Percentiles rank a stretch among this genome's conserved stretches.
These are phyloP conservation scores for Phyllotreta striolata DNA, from an alignment of 2,888 invertebrate species.

Conservation along the genomic window DNA sequence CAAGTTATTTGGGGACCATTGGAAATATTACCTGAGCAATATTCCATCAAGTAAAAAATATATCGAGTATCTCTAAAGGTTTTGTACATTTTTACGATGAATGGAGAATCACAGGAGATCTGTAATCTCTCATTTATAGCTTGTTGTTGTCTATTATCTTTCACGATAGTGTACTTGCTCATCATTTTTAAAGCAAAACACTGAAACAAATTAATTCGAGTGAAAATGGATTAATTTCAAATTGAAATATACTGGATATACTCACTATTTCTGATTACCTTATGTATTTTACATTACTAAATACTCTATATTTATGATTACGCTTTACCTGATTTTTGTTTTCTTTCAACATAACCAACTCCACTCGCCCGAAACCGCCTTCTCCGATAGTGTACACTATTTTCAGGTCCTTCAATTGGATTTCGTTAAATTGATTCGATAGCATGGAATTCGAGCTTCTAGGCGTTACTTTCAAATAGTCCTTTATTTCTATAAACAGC, in stretches of 20 bases:
- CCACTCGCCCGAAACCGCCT: slow-evolving; percentile 91
- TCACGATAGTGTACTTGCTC: slow-evolving; percentile 72
- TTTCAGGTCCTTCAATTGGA: slow-evolving; percentile 26
- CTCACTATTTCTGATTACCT: no score
- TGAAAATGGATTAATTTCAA: no score
- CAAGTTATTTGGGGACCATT: background rate
- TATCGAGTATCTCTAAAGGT: slow-evolving; percentile 90
- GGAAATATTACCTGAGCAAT: slow-evolving; percentile 71
- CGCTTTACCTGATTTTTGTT: slow-evolving; percentile 53
- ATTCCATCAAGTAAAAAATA: slow-evolving; percentile 93
- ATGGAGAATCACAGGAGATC: slow-evolving; percentile 52
- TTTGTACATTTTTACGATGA: slow-evolving; percentile 75
- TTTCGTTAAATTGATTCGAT: slow-evolving; percentile 61
- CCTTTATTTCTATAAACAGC: slow-evolving; percentile 69
- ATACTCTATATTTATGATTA: no score
- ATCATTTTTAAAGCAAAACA: slow-evolving; percentile 73
- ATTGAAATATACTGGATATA: no score
- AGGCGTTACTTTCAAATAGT: slow-evolving; percentile 18
- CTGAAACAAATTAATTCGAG: slow-evolving; percentile 3
- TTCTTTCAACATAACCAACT: slow-evolving; percentile 64
- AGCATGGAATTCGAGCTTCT: background rate
- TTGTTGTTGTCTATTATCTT: slow-evolving; percentile 74
- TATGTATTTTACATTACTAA: no score
- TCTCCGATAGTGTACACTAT: slow-evolving; percentile 62
- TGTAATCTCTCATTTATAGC: slow-evolving; percentile 73